Evolutionary conservation across 53 echinoderm and acorn worm species (phyloP), one percentile per base, ranked within the genome.

Genomic region (Antedon mediterranea): DNA sequence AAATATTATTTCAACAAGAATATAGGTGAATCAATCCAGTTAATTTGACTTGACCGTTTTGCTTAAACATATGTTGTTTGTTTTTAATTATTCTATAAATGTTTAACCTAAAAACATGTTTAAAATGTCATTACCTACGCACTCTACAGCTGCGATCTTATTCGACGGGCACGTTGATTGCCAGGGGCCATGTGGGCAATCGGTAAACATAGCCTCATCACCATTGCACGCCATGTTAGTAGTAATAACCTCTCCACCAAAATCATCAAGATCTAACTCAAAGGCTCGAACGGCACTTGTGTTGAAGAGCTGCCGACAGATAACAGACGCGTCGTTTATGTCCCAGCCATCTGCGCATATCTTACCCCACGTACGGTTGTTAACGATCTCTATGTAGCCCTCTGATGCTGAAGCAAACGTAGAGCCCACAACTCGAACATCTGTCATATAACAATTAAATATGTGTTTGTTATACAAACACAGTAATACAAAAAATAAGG

Each of bases 331-430:
- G 37, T 85, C 89, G 32, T 43, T 31, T 28, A 29, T 28, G 34
- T 84, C 78, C 78, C 57, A 89, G 43, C 31, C 78, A 34, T 89
- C 80, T 28, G 70, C 79, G 70, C 89, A 89, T 3, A 89, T 79
- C 28, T 82, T 85, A 27, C 89, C 89, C 89, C 89, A 89, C 0
- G 57, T 74, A 7, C 86, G 85, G 28, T 85, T 75, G 30, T 73
- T 34, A 78, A 82, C 85, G 13, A 89, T 71, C 75, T 89, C 85
- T 15, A 89, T 84, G 0, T 75, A 77, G 0, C 89, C 89, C 42
- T 83, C 89, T 2, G 57, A 57, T 23, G 57, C 57, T 18, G 57
- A 57, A 13, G 57, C 9, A 3, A 57, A 18, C 11, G 4, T 37
- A 37, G 4, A 6, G 23, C 57, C 57, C 2, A 57, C 57, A 57